phyloP scores from a whole-genome alignment of 1,140 invertebrate species.

The Bombus turneri region DNA sequence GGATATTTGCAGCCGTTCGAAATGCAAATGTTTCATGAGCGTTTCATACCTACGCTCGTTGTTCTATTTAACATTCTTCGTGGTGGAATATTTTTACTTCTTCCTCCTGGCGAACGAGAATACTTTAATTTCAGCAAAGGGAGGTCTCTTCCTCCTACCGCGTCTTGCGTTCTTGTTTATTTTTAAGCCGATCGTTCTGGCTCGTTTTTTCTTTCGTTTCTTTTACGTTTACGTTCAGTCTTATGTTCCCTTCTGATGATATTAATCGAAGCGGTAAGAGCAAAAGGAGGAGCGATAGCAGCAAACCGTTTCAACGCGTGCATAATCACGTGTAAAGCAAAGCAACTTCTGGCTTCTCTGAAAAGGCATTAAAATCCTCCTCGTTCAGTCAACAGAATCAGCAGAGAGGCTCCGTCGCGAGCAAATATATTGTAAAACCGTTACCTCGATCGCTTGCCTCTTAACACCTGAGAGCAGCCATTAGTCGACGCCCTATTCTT shows the following conservation, averaged over 20 bases:
- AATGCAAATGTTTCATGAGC: neutral
- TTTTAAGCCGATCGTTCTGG: neutral
- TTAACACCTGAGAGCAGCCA: too few species aligned
- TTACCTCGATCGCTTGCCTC: too few species aligned
- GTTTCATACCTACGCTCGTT: neutral
- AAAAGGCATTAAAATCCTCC: neutral
- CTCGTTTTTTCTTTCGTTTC: neutral
- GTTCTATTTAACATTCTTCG: slow-evolving; percentile 13
- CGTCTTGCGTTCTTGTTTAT: neutral
- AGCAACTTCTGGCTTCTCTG: neutral
- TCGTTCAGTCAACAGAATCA: slow-evolving; percentile 20
- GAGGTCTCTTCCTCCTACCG: neutral
- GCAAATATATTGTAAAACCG: too few species aligned
- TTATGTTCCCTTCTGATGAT: neutral
- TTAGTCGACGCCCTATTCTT: too few species aligned
- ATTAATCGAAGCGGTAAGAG: neutral
- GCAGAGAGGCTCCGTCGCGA: neutral
- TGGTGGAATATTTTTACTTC: neutral
- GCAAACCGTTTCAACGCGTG: neutral
- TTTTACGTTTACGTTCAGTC: neutral
- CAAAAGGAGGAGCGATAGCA: neutral
- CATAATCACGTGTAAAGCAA: neutral
- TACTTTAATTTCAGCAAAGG: slow-evolving; percentile 34
- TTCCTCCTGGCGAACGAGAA: neutral
- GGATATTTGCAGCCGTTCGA: neutral